A percentile compares a stretch with the other conserved stretches of the same genome.
phyloP scores from a whole-genome alignment of 2,888 invertebrate species.

The Idaea biselata region DNA sequence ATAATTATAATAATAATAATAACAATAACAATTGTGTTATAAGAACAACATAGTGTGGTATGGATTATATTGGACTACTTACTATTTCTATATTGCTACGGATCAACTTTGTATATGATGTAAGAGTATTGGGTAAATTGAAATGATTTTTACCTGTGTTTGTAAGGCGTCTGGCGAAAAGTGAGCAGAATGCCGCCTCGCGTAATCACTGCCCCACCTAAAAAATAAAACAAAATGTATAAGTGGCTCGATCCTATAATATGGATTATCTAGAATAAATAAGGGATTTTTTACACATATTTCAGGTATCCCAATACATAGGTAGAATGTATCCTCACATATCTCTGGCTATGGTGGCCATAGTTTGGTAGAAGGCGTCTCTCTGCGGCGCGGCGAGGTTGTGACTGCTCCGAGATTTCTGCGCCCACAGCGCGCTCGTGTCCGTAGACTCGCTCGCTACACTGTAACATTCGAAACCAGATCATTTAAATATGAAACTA shows the following conservation, averaged over 20 bases:
- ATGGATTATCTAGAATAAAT: too few species aligned
- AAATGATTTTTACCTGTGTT: constrained; percentile 15
- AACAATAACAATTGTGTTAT: too few species aligned
- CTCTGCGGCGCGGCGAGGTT: constrained; percentile 54
- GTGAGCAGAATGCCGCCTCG: background rate
- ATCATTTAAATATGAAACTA: background rate
- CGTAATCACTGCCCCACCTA: background rate
- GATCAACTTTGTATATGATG: too few species aligned
- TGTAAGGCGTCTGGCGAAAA: background rate
- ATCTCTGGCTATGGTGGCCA: constrained; percentile 70
- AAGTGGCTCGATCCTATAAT: background rate
- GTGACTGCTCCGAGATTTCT: constrained; percentile 74
- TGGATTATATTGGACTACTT: too few species aligned
- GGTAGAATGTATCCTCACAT: background rate
- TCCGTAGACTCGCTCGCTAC: constrained; percentile 35
- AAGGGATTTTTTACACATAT: too few species aligned
- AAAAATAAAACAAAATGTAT: background rate
- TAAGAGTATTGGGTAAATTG: too few species aligned
- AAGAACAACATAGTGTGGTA: too few species aligned
- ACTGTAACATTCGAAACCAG: constrained; percentile 10
- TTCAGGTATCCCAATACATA: too few species aligned
- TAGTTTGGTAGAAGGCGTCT: constrained; percentile 82
- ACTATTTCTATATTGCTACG: too few species aligned
- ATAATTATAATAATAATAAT: too few species aligned
- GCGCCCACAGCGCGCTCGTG: constrained; percentile 51